phyloP scores from a whole-genome alignment of 2,888 invertebrate species.

The Himalopsyche japonica region DNA sequence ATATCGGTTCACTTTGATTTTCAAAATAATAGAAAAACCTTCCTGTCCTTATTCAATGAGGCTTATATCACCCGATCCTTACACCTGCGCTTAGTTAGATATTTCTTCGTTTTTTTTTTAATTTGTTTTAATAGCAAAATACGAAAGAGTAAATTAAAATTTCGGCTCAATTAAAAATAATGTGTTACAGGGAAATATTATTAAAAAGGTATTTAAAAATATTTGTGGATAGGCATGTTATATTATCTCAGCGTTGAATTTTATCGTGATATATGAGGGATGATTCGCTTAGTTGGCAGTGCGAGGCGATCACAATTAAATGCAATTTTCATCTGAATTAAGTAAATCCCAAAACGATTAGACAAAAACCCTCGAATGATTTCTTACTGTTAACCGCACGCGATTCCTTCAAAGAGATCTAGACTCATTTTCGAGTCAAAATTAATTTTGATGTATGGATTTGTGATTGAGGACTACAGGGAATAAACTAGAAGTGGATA shows the following conservation, averaged over 20 bases:
- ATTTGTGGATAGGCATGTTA: neutral
- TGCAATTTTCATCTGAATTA: conserved; percentile 34
- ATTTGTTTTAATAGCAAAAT: too few species aligned
- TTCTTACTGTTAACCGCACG: conserved; percentile 20
- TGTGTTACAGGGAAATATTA: neutral
- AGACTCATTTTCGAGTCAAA: conserved; percentile 38
- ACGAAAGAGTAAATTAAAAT: too few species aligned
- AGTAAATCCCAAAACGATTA: conserved; percentile 38
- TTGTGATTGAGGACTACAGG: conserved; percentile 20
- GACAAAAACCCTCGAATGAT: conserved; percentile 25
- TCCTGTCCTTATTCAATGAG: too few species aligned
- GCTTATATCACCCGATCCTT: too few species aligned
- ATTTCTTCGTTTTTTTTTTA: too few species aligned
- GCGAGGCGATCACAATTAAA: conserved; percentile 33
- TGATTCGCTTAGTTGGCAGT: neutral
- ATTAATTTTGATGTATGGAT: conserved; percentile 40
- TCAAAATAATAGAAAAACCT: too few species aligned
- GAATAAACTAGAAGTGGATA: neutral
- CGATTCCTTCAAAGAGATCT: conserved; percentile 17
- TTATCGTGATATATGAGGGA: conserved; percentile 29
- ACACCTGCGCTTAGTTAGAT: too few species aligned
- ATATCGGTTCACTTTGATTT: too few species aligned
- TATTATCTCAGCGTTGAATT: neutral
- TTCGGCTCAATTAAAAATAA: too few species aligned
- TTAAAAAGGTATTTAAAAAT: neutral